Percentiles rank a stretch among this genome's conserved stretches.
Conservation (phyloP, 2,113 vertebrate genomes). For the Raja brachyura region DNA sequence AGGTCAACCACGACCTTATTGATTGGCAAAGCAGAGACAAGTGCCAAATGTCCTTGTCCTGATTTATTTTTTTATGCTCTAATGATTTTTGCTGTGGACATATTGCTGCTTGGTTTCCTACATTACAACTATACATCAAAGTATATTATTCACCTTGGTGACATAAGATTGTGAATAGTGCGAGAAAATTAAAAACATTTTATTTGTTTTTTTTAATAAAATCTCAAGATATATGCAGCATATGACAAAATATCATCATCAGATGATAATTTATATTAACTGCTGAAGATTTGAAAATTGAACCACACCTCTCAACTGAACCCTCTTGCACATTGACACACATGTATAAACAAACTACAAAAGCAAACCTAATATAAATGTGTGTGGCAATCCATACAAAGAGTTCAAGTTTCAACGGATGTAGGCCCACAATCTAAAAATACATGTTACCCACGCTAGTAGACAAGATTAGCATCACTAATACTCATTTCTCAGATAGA, state of each 20-base stretch:
- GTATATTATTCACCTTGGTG: no score
- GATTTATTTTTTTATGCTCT: no score
- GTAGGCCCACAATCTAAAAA: neutral
- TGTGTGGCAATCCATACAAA: neutral
- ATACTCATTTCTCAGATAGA: neutral
- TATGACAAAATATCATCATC: neutral
- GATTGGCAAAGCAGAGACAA: no score
- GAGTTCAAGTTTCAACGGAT: slow-evolving; percentile 1
- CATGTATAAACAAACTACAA: neutral
- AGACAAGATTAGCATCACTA: neutral
- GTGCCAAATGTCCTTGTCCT: no score
- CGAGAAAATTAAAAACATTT: no score
- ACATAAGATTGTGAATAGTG: no score
- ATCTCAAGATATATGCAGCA: neutral
- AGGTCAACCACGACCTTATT: no score
- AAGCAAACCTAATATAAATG: neutral
- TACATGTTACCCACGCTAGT: neutral
- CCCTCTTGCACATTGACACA: neutral
- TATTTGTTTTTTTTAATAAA: neutral
- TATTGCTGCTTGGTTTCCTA: no score
- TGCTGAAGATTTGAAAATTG: neutral
- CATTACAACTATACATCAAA: no score
- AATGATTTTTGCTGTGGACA: no score
- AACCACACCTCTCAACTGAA: neutral
- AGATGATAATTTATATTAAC: neutral